Percentiles rank a stretch among this genome's conserved stretches.
Evolutionary conservation across 2,797 vertebrate species (phyloP).

Genomic region (Coregonus suidteri): DNA sequence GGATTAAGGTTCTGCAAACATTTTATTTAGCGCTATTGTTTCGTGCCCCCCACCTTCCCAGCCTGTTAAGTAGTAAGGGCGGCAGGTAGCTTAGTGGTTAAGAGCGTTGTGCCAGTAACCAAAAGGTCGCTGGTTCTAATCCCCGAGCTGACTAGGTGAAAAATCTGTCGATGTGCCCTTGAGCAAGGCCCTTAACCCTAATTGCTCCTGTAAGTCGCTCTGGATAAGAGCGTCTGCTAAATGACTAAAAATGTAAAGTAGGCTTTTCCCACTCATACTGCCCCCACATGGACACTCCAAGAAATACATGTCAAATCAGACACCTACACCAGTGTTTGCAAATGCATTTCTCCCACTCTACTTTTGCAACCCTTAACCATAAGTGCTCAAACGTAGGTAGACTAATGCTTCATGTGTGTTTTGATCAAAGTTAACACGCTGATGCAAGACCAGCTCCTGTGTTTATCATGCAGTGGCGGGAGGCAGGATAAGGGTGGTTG

Average conservation of each 20-base stretch:
- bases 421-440: no score
- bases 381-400: background rate
- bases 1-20: background rate
- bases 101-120: no score
- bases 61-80: background rate
- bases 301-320: background rate
- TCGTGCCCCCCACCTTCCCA: background rate
- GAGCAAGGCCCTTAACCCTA: no score
- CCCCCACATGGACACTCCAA: background rate
- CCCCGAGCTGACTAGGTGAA: no score
- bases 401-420: background rate
- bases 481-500: no score
- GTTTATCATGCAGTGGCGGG: background rate
- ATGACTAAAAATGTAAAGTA: background rate
- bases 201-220: no score
- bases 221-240: no score
- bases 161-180: no score
- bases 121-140: no score
- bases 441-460: background rate
- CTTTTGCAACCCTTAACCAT: background rate
- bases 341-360: background rate
- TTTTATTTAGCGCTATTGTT: background rate
- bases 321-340: background rate
- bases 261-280: background rate
- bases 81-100: no score